A percentile compares a stretch with the other conserved stretches of the same genome.
Evolutionary conservation across 2,113 vertebrate species (phyloP).

Genomic region (Geococcyx californianus): DNA sequence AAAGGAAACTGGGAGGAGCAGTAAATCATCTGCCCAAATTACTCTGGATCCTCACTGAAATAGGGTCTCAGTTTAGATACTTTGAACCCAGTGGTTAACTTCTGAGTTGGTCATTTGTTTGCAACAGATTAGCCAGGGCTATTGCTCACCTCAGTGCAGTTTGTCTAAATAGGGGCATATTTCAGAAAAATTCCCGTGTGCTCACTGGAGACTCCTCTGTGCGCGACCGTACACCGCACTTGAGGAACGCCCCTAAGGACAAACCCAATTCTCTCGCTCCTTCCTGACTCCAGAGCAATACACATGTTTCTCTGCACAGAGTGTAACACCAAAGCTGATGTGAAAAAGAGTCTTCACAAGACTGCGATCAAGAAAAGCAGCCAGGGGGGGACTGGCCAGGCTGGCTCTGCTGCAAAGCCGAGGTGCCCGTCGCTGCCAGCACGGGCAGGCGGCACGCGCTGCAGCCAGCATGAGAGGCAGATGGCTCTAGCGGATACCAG

Average conservation of each 20-base stretch:
- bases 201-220: background rate
- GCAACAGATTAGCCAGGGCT: background rate
- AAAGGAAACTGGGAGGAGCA: background rate
- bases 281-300: background rate
- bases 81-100: background rate
- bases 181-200: background rate
- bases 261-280: background rate
- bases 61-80: accelerated
- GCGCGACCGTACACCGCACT: background rate
- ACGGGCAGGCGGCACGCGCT: accelerated
- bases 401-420: background rate
- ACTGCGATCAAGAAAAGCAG: accelerated
- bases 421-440: background rate
- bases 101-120: background rate
- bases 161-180: background rate
- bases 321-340: accelerated
- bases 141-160: accelerated
- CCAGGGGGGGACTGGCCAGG: too few relatives aligned
- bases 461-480: background rate
- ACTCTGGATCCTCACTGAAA: background rate
- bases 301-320: accelerated
- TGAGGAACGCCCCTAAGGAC: background rate
- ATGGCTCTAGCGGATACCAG: background rate
- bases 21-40: background rate
- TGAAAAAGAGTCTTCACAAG: background rate